Conservation (phyloP, 2,888 invertebrate species). For the Rhogogaster chlorosoma region DNA sequence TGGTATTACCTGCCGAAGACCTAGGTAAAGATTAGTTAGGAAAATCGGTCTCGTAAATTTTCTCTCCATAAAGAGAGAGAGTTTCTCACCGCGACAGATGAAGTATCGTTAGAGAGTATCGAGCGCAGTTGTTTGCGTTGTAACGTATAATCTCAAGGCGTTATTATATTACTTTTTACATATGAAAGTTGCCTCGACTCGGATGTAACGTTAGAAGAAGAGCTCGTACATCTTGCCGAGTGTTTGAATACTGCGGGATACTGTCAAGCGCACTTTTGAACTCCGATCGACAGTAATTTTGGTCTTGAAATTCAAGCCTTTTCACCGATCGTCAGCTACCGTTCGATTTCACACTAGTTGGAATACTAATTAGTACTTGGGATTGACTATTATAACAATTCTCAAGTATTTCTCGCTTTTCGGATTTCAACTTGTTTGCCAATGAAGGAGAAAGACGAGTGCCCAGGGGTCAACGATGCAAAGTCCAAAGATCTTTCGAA, state of each 20-base stretch:
- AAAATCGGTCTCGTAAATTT: constrained; percentile 22
- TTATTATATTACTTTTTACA: neutral
- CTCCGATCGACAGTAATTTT: neutral
- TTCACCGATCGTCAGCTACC: neutral
- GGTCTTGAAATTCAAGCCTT: neutral
- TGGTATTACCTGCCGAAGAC: neutral
- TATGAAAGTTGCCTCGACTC: neutral
- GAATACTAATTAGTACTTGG: neutral
- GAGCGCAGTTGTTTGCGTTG: neutral
- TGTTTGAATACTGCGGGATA: neutral
- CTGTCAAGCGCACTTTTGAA: neutral
- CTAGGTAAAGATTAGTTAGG: constrained; percentile 16
- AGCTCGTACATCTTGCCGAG: neutral
- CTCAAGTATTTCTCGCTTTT: neutral
- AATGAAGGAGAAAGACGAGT: neutral
- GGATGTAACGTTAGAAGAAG: neutral
- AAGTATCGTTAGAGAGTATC: neutral
- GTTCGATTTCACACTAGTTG: neutral
- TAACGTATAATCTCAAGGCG: neutral
- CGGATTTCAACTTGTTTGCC: neutral
- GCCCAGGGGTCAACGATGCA: neutral
- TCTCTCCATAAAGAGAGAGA: neutral
- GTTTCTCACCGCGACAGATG: neutral
- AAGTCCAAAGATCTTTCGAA: constrained; percentile 6
- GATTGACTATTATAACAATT: neutral